These are phyloP conservation scores for Acipenser transmontanus DNA, from an alignment of 2,797 vertebrate genomes.

Conservation along the genomic window DNA sequence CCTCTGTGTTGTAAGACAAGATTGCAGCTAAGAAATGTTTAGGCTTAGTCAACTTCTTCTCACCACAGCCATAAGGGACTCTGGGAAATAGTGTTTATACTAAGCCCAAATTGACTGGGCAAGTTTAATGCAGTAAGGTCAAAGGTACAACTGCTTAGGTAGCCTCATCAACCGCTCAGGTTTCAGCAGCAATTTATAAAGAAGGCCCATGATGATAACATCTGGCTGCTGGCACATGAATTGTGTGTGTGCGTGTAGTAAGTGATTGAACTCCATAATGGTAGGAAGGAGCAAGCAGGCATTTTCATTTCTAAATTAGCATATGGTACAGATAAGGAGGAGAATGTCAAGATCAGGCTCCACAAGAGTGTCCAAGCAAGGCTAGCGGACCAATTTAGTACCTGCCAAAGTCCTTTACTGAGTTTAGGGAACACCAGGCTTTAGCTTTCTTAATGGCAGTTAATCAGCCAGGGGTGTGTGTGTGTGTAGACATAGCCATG, in stretches of 20 bases:
- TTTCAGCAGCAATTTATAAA: constrained; percentile 72
- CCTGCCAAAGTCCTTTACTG: too few relatives aligned
- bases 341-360: constrained; percentile 29
- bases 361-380: too few relatives aligned
- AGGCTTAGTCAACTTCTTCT: constrained; percentile 72
- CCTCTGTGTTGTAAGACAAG: constrained; percentile 77
- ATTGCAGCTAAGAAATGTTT: constrained; percentile 76
- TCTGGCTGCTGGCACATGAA: constrained; percentile 61
- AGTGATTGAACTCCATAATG: constrained; percentile 68
- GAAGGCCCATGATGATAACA: constrained; percentile 67
- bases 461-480: not conserved
- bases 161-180: constrained; percentile 73
- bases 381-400: too few relatives aligned
- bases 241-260: constrained; percentile 38
- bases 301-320: constrained; percentile 55
- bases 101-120: constrained; percentile 78
- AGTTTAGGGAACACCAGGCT: too few relatives aligned
- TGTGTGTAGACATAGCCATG: not conserved
- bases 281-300: constrained; percentile 52
- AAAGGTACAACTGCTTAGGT: constrained; percentile 80
- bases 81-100: constrained; percentile 75
- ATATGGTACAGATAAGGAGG: constrained; percentile 53
- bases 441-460: not conserved
- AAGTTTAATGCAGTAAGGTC: constrained; percentile 74
- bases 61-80: constrained; percentile 65